A percentile compares a stretch with the other conserved stretches of the same genome.
Conservation (phyloP, 2,888 invertebrate genomes). For the Pediacus dermestoides region DNA sequence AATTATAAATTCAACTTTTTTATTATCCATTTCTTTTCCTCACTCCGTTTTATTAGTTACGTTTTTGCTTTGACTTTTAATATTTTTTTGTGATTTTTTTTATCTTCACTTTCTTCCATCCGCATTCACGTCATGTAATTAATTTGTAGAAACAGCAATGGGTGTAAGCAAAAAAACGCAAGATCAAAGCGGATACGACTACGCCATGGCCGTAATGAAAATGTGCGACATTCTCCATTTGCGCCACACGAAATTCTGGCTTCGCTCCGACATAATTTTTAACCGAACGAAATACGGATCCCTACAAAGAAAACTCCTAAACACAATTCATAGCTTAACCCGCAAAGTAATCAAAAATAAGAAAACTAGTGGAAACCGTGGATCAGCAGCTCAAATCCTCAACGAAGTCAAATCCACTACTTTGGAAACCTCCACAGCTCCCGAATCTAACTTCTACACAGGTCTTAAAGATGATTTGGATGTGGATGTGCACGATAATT, state of each 20-base stretch:
- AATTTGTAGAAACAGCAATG: conserved; percentile 80
- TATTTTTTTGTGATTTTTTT: too few species aligned
- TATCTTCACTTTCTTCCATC: too few species aligned
- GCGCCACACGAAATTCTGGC: conserved; percentile 76
- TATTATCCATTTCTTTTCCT: too few species aligned
- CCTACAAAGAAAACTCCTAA: conserved; percentile 69
- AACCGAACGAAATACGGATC: conserved; percentile 72
- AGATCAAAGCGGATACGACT: conserved; percentile 77
- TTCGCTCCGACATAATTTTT: conserved; percentile 74
- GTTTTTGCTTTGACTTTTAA: too few species aligned
- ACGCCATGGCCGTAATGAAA: conserved; percentile 85
- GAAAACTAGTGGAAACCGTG: conserved; percentile 54
- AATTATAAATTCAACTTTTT: too few species aligned
- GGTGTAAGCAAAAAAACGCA: conserved; percentile 81
- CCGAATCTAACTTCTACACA: conserved; percentile 61
- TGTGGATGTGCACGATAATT: conserved; percentile 80
- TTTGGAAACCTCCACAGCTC: conserved; percentile 48
- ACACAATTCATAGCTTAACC: conserved; percentile 75
- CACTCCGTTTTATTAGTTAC: too few species aligned
- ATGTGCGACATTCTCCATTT: conserved; percentile 83
- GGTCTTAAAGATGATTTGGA: conserved; percentile 71
- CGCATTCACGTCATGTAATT: too few species aligned
- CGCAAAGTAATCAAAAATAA: conserved; percentile 67
- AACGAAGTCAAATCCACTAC: conserved; percentile 45
- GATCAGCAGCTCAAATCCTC: conserved; percentile 45